Evolutionary conservation across 2,113 vertebrate species (phyloP).

Genomic region (Tragulus kanchil): DNA sequence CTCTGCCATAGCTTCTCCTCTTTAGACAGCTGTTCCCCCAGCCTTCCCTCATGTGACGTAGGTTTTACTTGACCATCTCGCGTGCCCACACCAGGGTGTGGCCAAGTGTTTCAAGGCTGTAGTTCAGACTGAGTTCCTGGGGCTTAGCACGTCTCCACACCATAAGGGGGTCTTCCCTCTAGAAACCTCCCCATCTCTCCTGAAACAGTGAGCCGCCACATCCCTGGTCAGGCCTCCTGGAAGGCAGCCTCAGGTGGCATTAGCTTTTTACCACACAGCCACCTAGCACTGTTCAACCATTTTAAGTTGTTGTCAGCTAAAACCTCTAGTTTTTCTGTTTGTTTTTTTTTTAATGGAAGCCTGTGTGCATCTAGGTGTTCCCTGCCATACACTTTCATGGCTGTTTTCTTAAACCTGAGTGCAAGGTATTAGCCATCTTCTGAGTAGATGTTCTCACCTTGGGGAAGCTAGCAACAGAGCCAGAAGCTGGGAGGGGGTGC

Average conservation of each 20-base stretch:
- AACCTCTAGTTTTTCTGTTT: not conserved
- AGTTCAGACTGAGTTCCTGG: not conserved
- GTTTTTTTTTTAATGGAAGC: not conserved
- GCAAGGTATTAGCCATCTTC: not conserved
- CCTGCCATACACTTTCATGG: not conserved
- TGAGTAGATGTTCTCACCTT: not conserved
- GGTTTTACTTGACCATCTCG: not conserved
- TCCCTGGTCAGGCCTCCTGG: not conserved
- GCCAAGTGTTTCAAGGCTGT: not conserved
- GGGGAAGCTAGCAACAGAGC: not conserved
- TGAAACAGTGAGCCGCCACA: not conserved
- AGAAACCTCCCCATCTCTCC: too few relatives aligned
- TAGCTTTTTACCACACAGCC: not conserved
- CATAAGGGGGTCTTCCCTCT: not conserved
- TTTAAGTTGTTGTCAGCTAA: constrained; percentile 25
- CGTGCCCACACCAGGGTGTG: not conserved
- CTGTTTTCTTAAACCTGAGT: constrained; percentile 17
- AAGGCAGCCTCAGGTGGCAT: not conserved
- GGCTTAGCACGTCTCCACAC: not conserved
- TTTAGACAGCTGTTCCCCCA: not conserved
- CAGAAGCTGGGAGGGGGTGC: not conserved
- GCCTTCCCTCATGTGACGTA: not conserved
- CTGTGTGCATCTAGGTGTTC: not conserved
- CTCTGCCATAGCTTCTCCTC: not conserved
- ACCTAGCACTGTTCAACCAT: not conserved